Evolutionary conservation across 2,888 invertebrate genomes (phyloP).

Genomic region (Melinopterus prodromus): DNA sequence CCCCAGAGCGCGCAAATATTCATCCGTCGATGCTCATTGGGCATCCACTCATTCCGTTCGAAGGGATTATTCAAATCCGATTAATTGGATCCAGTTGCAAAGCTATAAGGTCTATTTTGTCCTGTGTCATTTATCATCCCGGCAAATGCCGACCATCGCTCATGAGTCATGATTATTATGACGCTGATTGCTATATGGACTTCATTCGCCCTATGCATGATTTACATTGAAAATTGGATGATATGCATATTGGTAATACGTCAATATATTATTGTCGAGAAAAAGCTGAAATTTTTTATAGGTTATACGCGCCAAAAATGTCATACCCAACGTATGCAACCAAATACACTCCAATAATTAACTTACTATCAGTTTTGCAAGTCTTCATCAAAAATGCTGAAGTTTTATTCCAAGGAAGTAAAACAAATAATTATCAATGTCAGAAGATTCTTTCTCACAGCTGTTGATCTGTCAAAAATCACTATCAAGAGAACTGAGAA

Average conservation of each 20-base stretch:
- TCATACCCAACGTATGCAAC: too few relatives aligned
- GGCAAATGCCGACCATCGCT: not conserved
- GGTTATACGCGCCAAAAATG: too few relatives aligned
- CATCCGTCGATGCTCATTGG: not conserved
- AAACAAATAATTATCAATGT: too few relatives aligned
- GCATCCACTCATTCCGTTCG: not conserved
- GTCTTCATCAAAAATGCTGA: too few relatives aligned
- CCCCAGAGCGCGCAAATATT: not conserved
- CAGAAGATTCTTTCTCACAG: too few relatives aligned
- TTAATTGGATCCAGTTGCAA: not conserved
- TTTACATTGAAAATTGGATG: not conserved
- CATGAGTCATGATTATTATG: not conserved
- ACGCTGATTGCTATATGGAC: not conserved
- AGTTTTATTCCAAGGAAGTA: too few relatives aligned
- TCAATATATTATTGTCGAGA: not conserved
- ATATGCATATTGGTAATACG: not conserved
- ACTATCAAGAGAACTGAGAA: too few relatives aligned
- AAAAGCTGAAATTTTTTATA: too few relatives aligned
- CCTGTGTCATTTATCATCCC: not conserved
- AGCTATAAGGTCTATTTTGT: not conserved
- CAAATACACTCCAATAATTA: too few relatives aligned
- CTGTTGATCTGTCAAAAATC: too few relatives aligned
- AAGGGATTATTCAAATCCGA: not conserved
- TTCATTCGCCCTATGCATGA: not conserved
- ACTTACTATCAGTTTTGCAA: too few relatives aligned